phyloP scores from a whole-genome alignment of 2,797 vertebrate species.

The Neomorphus geoffroyi region DNA sequence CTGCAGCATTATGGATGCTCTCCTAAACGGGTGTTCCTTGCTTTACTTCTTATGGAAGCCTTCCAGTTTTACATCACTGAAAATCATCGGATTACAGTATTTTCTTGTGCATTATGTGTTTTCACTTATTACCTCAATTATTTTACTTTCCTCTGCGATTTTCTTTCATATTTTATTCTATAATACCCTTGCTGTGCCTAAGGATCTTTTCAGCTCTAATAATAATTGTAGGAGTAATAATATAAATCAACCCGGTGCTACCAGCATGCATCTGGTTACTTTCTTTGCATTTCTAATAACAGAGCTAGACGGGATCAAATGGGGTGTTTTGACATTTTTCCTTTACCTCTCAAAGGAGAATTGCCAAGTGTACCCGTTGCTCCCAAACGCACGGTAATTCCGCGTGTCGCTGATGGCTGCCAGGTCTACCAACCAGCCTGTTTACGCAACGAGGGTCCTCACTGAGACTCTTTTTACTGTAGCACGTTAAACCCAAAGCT shows the following conservation, averaged over 20 bases:
- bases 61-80: not conserved
- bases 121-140: not conserved
- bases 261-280: not conserved
- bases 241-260: not conserved
- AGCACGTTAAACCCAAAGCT: not conserved
- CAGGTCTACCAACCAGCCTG: not conserved
- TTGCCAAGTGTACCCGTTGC: not conserved
- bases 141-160: not conserved
- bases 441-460: not conserved
- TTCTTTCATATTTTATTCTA: not conserved
- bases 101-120: not conserved
- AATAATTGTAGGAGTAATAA: slow-evolving; percentile 3
- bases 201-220: slow-evolving; percentile 2
- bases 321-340: not conserved
- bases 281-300: not conserved
- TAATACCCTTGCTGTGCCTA: not conserved
- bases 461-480: not conserved
- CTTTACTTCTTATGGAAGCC: not conserved
- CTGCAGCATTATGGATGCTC: accelerated
- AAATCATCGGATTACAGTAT: not conserved
- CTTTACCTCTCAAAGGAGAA: not conserved
- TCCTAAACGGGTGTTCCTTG: not conserved
- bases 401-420: not conserved
- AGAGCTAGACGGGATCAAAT: not conserved
- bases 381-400: not conserved